These are phyloP conservation scores for Achatina immaculata DNA, from an alignment of 1,140 invertebrate species.

Conservation along the genomic window DNA sequence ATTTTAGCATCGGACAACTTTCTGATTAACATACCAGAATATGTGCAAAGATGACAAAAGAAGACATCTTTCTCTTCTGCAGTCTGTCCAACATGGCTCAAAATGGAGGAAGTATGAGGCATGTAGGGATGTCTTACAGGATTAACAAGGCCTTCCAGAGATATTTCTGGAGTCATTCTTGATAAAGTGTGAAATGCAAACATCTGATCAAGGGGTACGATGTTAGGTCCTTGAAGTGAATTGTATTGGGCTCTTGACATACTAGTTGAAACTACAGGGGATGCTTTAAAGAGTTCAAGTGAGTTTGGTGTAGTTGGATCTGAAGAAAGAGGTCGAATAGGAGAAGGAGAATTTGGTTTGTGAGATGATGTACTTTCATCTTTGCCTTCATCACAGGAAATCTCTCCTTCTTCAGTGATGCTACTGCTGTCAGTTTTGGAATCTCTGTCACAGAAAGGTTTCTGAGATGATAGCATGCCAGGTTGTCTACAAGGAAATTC, in stretches of 20 bases:
- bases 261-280: background rate
- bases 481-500: background rate
- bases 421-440: too few relatives aligned
- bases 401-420: too few relatives aligned
- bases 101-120: conserved; percentile 32
- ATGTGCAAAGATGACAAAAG: conserved; percentile 66
- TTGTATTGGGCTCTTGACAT: too few relatives aligned
- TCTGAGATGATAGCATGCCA: background rate
- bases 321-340: background rate
- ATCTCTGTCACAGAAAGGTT: background rate
- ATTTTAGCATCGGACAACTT: too few relatives aligned
- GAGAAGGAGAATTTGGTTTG: background rate
- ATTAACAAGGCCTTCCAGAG: background rate
- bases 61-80: conserved; percentile 54
- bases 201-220: too few relatives aligned
- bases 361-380: background rate
- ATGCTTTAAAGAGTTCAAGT: background rate
- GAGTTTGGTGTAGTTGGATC: background rate
- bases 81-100: conserved; percentile 37
- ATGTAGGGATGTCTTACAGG: conserved; percentile 29
- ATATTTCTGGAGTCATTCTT: background rate
- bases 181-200: too few relatives aligned
- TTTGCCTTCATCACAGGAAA: background rate
- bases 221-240: too few relatives aligned
- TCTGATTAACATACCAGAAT: conserved; percentile 63